These are phyloP conservation scores for Drosophila lacertosa DNA, from an alignment of 1,140 invertebrate genomes.

Conservation along the genomic window DNA sequence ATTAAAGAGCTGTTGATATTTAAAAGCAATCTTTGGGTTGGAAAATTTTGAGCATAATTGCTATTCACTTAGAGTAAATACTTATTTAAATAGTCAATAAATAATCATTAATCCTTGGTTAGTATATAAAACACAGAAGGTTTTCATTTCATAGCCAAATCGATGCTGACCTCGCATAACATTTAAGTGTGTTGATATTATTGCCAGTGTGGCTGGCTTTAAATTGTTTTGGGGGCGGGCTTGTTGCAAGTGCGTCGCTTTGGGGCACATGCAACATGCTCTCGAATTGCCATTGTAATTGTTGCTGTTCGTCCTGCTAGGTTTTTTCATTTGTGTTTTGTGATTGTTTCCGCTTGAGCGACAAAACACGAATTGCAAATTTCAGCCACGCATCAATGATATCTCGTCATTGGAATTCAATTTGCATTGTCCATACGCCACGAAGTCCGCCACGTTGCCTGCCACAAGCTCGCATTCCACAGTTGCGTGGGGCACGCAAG, in stretches of 20 bases:
- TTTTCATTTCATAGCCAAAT: background rate
- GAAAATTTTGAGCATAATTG: too few relatives aligned
- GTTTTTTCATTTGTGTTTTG: slow-evolving; percentile 49
- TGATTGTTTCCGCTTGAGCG: slow-evolving; percentile 69
- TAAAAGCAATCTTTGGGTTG: too few relatives aligned
- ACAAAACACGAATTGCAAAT: slow-evolving; percentile 79
- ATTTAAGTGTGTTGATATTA: slow-evolving; percentile 1
- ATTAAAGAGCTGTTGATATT: background rate
- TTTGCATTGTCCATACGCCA: slow-evolving; percentile 69
- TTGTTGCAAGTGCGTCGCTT: slow-evolving; percentile 12
- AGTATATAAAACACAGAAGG: background rate
- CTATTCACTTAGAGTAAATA: background rate
- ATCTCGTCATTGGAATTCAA: slow-evolving; percentile 79
- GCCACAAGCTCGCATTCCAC: slow-evolving; percentile 43
- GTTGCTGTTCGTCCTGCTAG: slow-evolving; percentile 21
- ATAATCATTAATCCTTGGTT: too few relatives aligned
- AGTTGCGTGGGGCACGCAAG: slow-evolving; percentile 22
- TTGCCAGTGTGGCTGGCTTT: background rate
- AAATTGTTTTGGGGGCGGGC: background rate
- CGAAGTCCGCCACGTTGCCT: slow-evolving; percentile 41
- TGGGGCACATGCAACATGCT: slow-evolving; percentile 20
- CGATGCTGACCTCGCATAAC: background rate
- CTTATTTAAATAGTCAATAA: too few relatives aligned
- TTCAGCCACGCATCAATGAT: slow-evolving; percentile 78
- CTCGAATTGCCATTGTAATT: slow-evolving; percentile 37